A percentile compares a stretch with the other conserved stretches of the same genome.
phyloP scores from a whole-genome alignment of 2,888 invertebrate species.

The Philereme transversata region DNA sequence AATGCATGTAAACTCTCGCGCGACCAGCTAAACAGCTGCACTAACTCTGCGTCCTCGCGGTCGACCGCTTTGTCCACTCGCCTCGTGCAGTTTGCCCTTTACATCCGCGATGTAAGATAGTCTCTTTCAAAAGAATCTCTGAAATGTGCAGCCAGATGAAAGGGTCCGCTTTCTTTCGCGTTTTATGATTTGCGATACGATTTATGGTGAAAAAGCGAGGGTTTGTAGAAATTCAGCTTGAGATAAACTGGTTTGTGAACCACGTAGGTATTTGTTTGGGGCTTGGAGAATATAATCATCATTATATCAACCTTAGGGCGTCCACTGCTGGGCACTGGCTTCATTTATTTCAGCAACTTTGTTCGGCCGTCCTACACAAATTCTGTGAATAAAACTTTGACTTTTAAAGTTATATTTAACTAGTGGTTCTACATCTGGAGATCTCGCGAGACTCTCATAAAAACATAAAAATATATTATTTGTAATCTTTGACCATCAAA shows the following conservation, averaged over 20 bases:
- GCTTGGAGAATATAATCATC: constrained; percentile 9
- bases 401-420: no score
- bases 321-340: no score
- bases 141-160: constrained; percentile 41
- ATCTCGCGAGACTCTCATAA: no score
- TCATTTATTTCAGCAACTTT: no score
- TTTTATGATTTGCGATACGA: constrained; percentile 41
- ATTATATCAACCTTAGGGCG: no score
- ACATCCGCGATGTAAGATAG: constrained; percentile 36
- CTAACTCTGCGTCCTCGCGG: neutral
- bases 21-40: constrained; percentile 7
- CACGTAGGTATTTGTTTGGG: constrained; percentile 18
- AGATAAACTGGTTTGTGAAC: constrained; percentile 28
- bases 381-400: no score
- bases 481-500: no score
- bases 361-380: no score
- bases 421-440: no score
- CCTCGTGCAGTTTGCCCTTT: constrained; percentile 35
- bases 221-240: constrained; percentile 22
- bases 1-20: neutral
- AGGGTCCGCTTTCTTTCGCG: constrained; percentile 40
- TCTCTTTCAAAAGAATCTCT: constrained; percentile 39
- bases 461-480: no score
- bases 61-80: constrained; percentile 26
- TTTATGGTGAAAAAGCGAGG: constrained; percentile 29